Evolutionary conservation across 1,140 invertebrate genomes (phyloP), one percentile per base, ranked within the genome.

Genomic region (Temnothorax longispinosus): DNA sequence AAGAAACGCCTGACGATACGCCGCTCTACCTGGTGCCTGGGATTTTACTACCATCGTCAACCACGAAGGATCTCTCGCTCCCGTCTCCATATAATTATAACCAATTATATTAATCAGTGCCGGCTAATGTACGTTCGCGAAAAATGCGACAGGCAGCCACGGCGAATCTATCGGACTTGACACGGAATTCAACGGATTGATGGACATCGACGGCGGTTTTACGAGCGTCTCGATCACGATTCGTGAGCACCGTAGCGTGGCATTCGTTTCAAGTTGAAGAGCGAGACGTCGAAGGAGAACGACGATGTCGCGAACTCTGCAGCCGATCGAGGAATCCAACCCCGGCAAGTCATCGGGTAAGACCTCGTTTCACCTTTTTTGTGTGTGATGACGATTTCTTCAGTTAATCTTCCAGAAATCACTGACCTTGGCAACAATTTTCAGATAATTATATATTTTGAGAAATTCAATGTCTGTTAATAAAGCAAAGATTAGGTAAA

Each of bases 261-360:
- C 32, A 62, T 75, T 58, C 44, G 69, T 62, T 84, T 75, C 32
- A 71, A 32, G 6, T 60, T 75, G 80, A 84, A 75, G 54, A 84
- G 15, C 60, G 32, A 62, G 32, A 84, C 69, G 18, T 60, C 27
- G 18, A 47, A 35, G 32, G 52, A 52, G 18, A 41, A 18, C 67
- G 27, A 85, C 50, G 50, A 91, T 91, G 90, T 87, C 90, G 44
- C 91, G 90, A 69, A 86, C 86, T 38, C 84, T 92, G 64, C 94
- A 94, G 74, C 94, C 94, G 4, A 94, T 94, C 72, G 93, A 94
- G 87, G 94, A 94, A 88, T 92, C 91, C 4, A 92, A 91, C 35
- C 91, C 93, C 1, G 89, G 90, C 10, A 94, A 94, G 35, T 90
- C 80, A 75, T 75, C 93, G 13, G 91, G 94, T 94, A 60, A 92